Evolutionary conservation across 2,113 vertebrate species (phyloP).

Genomic region (Diphyllodes magnificus): DNA sequence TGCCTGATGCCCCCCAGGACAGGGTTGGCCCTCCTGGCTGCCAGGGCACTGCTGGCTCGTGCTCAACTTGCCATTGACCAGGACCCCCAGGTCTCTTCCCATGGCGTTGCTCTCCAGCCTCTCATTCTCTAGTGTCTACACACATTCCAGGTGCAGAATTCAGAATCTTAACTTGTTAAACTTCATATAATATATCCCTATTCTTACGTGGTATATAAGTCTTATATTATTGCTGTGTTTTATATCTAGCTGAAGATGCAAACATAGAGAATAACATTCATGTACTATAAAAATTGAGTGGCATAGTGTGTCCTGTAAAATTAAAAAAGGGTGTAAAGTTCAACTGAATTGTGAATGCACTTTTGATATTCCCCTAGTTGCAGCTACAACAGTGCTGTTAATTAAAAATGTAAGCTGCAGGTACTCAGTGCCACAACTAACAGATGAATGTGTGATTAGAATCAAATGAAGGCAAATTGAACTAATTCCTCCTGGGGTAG

Average conservation of each 20-base stretch:
- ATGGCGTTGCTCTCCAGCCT: background rate
- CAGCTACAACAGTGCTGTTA: background rate
- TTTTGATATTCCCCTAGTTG: conserved; percentile 26
- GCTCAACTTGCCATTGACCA: accelerated
- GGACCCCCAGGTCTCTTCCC: background rate
- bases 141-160: background rate
- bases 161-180: background rate
- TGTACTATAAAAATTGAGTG: background rate
- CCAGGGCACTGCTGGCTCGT: background rate
- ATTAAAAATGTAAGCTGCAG: conserved; percentile 40
- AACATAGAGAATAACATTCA: background rate
- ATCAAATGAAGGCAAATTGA: conserved; percentile 46
- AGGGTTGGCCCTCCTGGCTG: background rate
- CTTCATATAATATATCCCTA: background rate
- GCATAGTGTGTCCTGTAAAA: background rate
- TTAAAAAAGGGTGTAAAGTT: background rate
- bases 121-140: background rate
- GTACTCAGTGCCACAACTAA: background rate
- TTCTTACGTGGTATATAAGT: background rate
- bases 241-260: background rate
- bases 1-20: background rate
- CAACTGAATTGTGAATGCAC: background rate
- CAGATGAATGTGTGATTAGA: conserved; percentile 47
- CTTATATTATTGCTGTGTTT: background rate
- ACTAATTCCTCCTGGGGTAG: conserved; percentile 23